Evolutionary conservation across 1,140 invertebrate species (phyloP).

Genomic region (Sinella curviseta): DNA sequence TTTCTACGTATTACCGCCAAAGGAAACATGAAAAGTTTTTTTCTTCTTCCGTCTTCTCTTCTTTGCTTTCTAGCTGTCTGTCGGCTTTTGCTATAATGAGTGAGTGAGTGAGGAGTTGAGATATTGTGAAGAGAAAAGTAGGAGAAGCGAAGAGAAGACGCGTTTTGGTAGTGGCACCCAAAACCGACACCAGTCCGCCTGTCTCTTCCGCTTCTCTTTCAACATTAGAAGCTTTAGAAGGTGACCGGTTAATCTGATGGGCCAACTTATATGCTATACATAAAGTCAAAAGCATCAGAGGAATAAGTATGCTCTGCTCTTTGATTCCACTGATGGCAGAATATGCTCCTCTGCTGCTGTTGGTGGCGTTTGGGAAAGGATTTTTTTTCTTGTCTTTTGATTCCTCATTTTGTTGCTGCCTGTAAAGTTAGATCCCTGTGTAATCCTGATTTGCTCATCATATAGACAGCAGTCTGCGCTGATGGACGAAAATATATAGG

Average conservation of each 20-base stretch:
- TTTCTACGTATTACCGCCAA: neutral
- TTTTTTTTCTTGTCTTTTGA: neutral
- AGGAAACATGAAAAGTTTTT: neutral
- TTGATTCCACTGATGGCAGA: too few species aligned
- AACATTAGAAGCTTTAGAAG: neutral
- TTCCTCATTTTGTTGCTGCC: neutral
- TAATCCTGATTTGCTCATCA: neutral
- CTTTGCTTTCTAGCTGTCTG: neutral
- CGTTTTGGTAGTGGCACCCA: neutral
- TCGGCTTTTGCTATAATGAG: neutral
- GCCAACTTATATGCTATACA: neutral
- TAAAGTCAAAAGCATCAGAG: too few species aligned
- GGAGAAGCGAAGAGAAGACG: too few species aligned
- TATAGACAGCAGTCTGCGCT: too few species aligned
- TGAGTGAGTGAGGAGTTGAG: too few species aligned
- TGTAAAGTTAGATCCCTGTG: neutral
- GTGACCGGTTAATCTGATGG: neutral
- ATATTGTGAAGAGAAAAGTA: too few species aligned
- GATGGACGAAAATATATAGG: too few species aligned
- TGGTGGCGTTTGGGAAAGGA: too few species aligned
- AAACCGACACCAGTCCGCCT: neutral
- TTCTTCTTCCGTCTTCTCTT: neutral
- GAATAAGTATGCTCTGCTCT: neutral
- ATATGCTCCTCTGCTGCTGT: too few species aligned
- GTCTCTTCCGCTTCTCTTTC: neutral